Evolutionary conservation across 2,113 vertebrate species (phyloP), one percentile per base, ranked within the genome.

Genomic region (Camelus dromedarius): DNA sequence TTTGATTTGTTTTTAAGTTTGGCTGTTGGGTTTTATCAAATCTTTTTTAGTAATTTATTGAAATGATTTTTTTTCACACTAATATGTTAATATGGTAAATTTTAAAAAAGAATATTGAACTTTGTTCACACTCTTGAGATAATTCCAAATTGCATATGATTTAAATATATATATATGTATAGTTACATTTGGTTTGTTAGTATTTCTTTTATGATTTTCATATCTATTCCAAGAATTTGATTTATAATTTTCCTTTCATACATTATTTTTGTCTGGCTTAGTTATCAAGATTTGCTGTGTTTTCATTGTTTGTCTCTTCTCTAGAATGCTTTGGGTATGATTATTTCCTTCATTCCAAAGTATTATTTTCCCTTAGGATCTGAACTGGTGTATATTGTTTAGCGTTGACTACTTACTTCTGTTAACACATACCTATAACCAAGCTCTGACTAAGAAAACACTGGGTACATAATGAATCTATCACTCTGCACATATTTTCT

Each of bases 61-160:
- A 46, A 91, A 76, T 20, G 62, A 22, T 67, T 73, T 28, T 50
- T 70, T 84, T 87, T 72, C 52, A 46, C 28, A 88, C 20, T 87
- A 54, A 88, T 62, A 60, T 70, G 30, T 52, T 77, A 93, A 58
- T 67, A 52, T 10, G 62, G 35, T 79, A 26, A 76, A 82, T 76
- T 92, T 52, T 24, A 77, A 86, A 73, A 83, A 5, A 87, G 48
- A 75, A 67, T 60, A 79, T 48, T 56, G 64, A 62, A 77, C 18
- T 38, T 88, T 62, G 22, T 79, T 77, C 10, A 83, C 35, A 83
- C 54, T 70, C 52, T 32, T 96, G 30, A 70, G 54, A 76, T 46
- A 94, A 89, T 87, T 84, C 35, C 26, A 91, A 77, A 94, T 89
- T 92, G 22, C 10, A 91, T n/a, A 52, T 67, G 19, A 42, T 42